Evolutionary conservation across 2,888 invertebrate genomes (phyloP), one percentile per base, ranked within the genome.

Genomic region (Dicycla oo): DNA sequence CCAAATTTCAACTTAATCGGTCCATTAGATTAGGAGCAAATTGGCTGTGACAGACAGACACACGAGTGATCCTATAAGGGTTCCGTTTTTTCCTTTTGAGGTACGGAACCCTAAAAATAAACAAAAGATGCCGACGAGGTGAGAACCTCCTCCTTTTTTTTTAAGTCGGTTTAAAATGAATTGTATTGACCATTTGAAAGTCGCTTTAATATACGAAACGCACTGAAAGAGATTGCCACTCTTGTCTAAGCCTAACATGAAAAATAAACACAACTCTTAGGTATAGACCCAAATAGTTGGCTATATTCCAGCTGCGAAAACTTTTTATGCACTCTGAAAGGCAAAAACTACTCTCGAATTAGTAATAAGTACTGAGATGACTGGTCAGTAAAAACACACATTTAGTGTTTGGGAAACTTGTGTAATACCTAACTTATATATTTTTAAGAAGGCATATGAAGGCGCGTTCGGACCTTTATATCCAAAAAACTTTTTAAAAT

Each of bases 281-380:
- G 26, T 77, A 60, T 40, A 49, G n/a, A 76, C 13, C 76, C 43
- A 60, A 38, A 43, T 70, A 54, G 58, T 54, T 77, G 64, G 64
- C 70, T 56, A 60, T 54, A 77, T 75, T 77, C 77, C 78, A 75
- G 49, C 54, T 70, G 43, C 61, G 6, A 70, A 64, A 54, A 77
- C 77, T 70, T 75, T 75, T 77, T 75, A 75, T 53, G 43, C 34
- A 49, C 49, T 38, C 53, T 60, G 30, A 61, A 75, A 64, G 18
- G 65, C 30, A 76, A 69, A 54, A 60, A 76, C 60, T 63, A 69
- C 57, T 38, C 53, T 49, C 47, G 47, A 69, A 58, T 75, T 58
- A 63, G 58, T 75, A 74, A 57, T 58, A 76, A 26, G 47, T 34
- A 30, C 23, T 47, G 8, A 49, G 76, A 53, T 61, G 53, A 53